Base-by-base conservation (phyloP, 2,113 vertebrate species). In the Picathartes gymnocephalus region DNA sequence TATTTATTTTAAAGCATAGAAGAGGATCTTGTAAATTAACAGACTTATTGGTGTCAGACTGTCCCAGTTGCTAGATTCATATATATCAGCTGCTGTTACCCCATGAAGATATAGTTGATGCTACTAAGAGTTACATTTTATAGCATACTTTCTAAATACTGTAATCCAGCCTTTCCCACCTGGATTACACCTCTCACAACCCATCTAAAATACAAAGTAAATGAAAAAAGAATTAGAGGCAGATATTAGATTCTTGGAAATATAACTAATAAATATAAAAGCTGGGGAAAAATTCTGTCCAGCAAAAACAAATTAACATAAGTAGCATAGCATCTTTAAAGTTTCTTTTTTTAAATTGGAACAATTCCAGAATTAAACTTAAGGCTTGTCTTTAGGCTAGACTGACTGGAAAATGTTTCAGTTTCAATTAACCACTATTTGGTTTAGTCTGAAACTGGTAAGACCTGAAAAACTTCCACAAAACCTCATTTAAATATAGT, bases 401-500 rank as follows among this genome's bases (percentile, higher is more conserved):
- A 70, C 68, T 70, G 84, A 86, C 81, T 95, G 65, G 56, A 94
- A 94, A 95, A 90, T 68, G n/a, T 70, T 95, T 95, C 84, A 48
- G 10, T 82, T 91, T 95, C 94, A 96, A 92, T 86, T 82, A 94
- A 84, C 69, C 39, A 56, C 88, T 88, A 18, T 84, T 96, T 88
- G 56, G 74, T 64, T 95, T 96, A 68, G 44, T 86, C 76, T 96
- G 81, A 94, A 96, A 97, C 94, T 88, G 90, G 95, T 90, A 92
- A 69, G 88, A 95, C 74, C 0, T 94, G 92, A 93, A 97, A 97
- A 96, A 81, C 94, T 81, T 83, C 92, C 68, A 81, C 88, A 92
- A 95, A 96, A 86, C 78, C 88, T 95, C 76, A 96, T 92, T 95
- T 96, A 94, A 97, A 94, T 96, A 94, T 94, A 94, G 88, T 86